Conservation (phyloP, 2,888 invertebrate genomes). For the Brachyopa scutellaris region DNA sequence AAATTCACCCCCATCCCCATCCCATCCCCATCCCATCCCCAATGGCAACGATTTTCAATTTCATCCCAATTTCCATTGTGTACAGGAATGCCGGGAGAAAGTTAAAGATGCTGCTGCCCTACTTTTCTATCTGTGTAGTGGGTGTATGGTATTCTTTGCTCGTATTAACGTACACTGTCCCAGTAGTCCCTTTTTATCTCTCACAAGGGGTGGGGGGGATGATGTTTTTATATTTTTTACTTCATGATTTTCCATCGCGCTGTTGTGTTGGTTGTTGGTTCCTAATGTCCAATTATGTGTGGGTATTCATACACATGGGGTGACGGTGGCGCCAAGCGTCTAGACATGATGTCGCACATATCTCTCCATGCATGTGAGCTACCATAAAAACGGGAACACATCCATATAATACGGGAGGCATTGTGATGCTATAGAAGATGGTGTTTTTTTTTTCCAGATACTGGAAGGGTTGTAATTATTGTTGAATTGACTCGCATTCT, state of each 20-base stretch:
- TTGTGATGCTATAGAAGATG: neutral
- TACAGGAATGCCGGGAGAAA: neutral
- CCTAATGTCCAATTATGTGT: slow-evolving; percentile 55
- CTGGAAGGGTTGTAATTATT: slow-evolving; percentile 52
- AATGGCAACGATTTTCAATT: slow-evolving; percentile 16
- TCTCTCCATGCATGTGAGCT: slow-evolving; percentile 50
- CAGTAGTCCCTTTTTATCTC: slow-evolving; percentile 25
- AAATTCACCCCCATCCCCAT: slow-evolving; percentile 9
- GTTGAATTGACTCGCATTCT: slow-evolving; percentile 17
- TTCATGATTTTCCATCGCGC: slow-evolving; percentile 1
- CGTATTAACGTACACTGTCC: neutral
- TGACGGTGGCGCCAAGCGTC: slow-evolving; percentile 75
- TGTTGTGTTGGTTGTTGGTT: slow-evolving; percentile 36
- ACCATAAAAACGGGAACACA: slow-evolving; percentile 15
- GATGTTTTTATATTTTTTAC: slow-evolving; percentile 20
- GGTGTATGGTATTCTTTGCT: too few relatives aligned
- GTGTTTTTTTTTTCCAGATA: neutral
- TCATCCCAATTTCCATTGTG: slow-evolving; percentile 5
- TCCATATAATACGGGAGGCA: neutral
- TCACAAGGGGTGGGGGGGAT: too few relatives aligned
- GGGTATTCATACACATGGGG: slow-evolving; percentile 44
- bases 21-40: too few relatives aligned
- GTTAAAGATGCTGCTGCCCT: neutral
- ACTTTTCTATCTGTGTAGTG: slow-evolving; percentile 17
- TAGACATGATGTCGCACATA: slow-evolving; percentile 75